Percentiles rank a stretch among this genome's conserved stretches.
phyloP scores from a whole-genome alignment of 2,888 invertebrate species.

The Xestobium rufovillosum region DNA sequence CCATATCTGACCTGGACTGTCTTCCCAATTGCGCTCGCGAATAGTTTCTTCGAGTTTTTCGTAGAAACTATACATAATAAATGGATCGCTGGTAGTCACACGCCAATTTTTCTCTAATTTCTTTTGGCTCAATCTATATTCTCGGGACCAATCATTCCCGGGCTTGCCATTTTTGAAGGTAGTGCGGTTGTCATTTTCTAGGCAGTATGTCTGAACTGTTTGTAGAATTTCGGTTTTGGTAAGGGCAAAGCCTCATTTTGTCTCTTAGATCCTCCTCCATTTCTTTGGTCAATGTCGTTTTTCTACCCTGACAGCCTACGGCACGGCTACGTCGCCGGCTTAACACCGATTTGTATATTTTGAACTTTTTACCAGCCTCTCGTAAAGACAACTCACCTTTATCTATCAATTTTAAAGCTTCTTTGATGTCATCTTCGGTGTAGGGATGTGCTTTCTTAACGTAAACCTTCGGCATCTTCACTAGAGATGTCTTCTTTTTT shows the following conservation, averaged over 20 bases:
- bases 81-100: slow-evolving; percentile 18
- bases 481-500: too few relatives aligned
- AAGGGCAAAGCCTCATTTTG: slow-evolving; percentile 13
- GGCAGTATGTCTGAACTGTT: slow-evolving; percentile 15
- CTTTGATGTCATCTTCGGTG: slow-evolving; percentile 12
- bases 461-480: slow-evolving; percentile 12
- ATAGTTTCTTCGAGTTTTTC: slow-evolving; percentile 13
- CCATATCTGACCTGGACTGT: slow-evolving; percentile 19
- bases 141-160: slow-evolving; percentile 19
- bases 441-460: slow-evolving; percentile 12
- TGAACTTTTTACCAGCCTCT: slow-evolving; percentile 10
- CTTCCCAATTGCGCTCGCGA: slow-evolving; percentile 15
- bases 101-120: slow-evolving; percentile 17
- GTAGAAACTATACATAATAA: slow-evolving; percentile 17
- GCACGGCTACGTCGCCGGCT: background rate
- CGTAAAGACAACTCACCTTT: slow-evolving; percentile 12
- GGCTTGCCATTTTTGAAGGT: slow-evolving; percentile 17
- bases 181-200: slow-evolving; percentile 15
- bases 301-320: slow-evolving; percentile 9
- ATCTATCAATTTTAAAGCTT: slow-evolving; percentile 13
- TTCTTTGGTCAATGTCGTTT: background rate
- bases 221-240: slow-evolving; percentile 13
- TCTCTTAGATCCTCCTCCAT: slow-evolving; percentile 6
- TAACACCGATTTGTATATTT: slow-evolving; percentile 7
- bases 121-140: slow-evolving; percentile 16